Base-by-base conservation (phyloP, 2,888 invertebrate genomes). In the Ectropis crepuscularia region DNA sequence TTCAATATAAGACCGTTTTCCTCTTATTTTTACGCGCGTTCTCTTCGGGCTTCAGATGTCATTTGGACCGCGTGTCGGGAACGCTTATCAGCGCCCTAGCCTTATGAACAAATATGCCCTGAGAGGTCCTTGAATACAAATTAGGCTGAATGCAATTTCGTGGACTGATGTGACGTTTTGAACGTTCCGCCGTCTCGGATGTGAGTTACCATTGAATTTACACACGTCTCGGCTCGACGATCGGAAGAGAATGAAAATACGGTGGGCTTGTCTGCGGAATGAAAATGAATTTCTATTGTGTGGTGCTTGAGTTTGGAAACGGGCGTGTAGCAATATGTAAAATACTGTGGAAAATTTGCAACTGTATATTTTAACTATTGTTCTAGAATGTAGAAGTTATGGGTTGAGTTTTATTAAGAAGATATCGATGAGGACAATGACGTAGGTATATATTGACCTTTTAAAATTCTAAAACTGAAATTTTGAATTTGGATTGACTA, bases 81-180 rank as follows among this genome's bases (percentile, higher is more conserved):
- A 53, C 57, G 64, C 58, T 63, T 70, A 69, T 64, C 67, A 67
- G 63, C 61, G 65, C 46, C 43, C 41, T 28, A 60, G 71, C 69
- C 77, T 75, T 74, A 80, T 81, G 81, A 87, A 87, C 86, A 86
- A 88, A 89, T 88, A 89, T 85, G 80, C 76, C 73, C 74, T 45
- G 73, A 77, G 79, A 79, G 74, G 68, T 71, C 80, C 83, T 78
- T 78, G 89, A 89, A 90, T 90, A 90, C 88, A 85, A 88, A 90
- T 85, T 82, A 84, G 83, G 75, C 60, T 67, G 71, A 79, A 82
- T 89, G 88, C 87, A 88, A 88, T 89, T 87, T 88, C 79, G 78
- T 72, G 71, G 79, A 80, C 79, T 86, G 84, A 87, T 85, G 85
- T 85, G 88, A 88, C 87, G 76, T 83, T 84, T 85, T 82, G 80